phyloP scores from a whole-genome alignment of 2,797 vertebrate genomes.

The Glossophaga mutica region DNA sequence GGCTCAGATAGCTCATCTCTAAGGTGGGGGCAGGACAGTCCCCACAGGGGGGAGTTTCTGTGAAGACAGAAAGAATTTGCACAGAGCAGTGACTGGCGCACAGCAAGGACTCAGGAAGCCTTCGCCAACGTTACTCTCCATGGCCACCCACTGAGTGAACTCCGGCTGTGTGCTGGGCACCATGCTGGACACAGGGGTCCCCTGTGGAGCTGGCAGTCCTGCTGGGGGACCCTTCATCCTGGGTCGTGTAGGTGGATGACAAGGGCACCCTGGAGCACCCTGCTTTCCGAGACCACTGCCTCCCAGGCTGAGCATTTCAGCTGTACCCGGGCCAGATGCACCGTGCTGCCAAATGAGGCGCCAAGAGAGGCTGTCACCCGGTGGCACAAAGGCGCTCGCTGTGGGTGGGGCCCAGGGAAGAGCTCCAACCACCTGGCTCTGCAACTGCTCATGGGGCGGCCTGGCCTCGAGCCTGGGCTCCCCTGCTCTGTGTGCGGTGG shows the following conservation, averaged over 20 bases:
- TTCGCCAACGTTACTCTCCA: rapidly evolving
- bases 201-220: not conserved
- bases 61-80: not conserved
- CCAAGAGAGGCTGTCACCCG: slow-evolving; percentile 9
- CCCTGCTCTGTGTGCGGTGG: not conserved
- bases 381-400: not conserved
- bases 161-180: not conserved
- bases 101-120: not conserved
- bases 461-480: not conserved
- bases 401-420: not conserved
- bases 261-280: not conserved
- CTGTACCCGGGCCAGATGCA: slow-evolving; percentile 2
- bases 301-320: not conserved
- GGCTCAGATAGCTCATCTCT: not conserved
- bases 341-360: not conserved
- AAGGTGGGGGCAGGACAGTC: not conserved
- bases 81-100: not conserved
- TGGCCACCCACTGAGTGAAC: not conserved
- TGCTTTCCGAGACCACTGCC: not conserved
- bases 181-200: not conserved
- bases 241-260: not conserved
- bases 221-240: not conserved
- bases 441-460: slow-evolving; percentile 29
- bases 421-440: slow-evolving; percentile 37
- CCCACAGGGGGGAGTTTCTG: not conserved